A percentile compares a stretch with the other conserved stretches of the same genome.
phyloP scores from a whole-genome alignment of 2,797 vertebrate genomes.

The Dryobates pubescens region DNA sequence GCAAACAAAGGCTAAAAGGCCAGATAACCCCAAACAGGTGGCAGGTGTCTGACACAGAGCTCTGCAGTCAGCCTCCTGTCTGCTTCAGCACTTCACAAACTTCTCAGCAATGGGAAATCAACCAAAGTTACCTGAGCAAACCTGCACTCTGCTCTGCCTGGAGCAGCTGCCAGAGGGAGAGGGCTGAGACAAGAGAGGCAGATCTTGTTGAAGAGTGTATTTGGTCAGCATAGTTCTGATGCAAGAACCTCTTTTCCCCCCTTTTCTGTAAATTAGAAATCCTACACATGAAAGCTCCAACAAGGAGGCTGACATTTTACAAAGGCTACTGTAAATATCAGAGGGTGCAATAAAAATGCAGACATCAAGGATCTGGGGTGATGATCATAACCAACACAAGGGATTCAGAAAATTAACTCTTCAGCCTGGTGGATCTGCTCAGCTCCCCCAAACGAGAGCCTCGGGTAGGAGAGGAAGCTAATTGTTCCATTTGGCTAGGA shows the following conservation, averaged over 20 bases:
- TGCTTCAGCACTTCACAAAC: background rate
- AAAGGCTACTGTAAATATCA: conserved; percentile 22
- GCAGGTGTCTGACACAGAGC: background rate
- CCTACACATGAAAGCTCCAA: background rate
- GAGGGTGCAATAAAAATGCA: background rate
- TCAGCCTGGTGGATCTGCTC: background rate
- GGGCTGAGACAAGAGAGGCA: background rate
- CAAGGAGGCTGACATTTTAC: background rate
- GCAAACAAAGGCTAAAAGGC: background rate
- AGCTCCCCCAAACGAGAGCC: background rate
- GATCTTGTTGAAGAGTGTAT: background rate
- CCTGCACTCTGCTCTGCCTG: background rate
- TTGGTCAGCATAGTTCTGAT: background rate
- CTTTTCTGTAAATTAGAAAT: background rate
- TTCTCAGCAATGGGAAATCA: background rate
- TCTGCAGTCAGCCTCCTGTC: background rate
- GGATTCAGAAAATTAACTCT: background rate
- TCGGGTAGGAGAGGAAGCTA: background rate
- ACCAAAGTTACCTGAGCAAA: background rate
- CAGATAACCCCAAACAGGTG: background rate
- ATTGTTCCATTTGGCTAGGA: fast-evolving
- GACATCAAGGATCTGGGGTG: background rate
- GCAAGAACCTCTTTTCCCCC: background rate
- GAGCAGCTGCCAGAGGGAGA: background rate
- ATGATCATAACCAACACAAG: background rate